Evolutionary conservation across 2,113 vertebrate genomes (phyloP), one percentile per base, ranked within the genome.

Genomic region (Vulpes lagopus): DNA sequence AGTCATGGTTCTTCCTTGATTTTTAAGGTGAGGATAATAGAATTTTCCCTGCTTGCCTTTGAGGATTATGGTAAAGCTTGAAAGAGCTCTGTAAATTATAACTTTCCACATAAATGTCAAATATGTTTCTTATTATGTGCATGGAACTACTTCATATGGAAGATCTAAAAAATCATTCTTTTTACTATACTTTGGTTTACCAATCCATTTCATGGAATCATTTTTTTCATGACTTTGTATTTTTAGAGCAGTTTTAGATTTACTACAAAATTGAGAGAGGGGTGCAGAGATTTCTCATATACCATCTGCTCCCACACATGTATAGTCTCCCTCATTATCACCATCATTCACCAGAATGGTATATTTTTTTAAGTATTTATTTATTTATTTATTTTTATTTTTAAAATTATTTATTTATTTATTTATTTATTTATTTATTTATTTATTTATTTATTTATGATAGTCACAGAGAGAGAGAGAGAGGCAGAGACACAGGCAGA

Each of bases 11-110:
- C 35, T 55, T 80, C 17, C 57, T 55, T 93, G 79, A 80, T 27
- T 89, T 65, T 76, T 95, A 88, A 95, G 3, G 35, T 84, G 74
- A 53, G 57, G n/a, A 60, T 94, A 88, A 90, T 94, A n/a, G 86
- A 49, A 79, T 87, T 49, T 65, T 10, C 22, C 20, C 20, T 82
- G 15, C 43, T 84, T 96, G 30, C 49, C 9, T 84, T 95, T 84
- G 51, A 89, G 81, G 25, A 78, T 80, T 91, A n/a, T 57, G 25
- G 22, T 74, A 84, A 85, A 10, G 55, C 38, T 25, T 55, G 32
- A 91, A 92, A 93, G 60, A 16, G 7, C 55, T 92, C 4, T 90
- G 4, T 43, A 91, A 87, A 88, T 62, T 69, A 57, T 60, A 95
- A 22, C 64, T 90, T 51, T 96, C 30, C 23, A 80, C 69, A 80